A percentile compares a stretch with the other conserved stretches of the same genome.
Conservation (phyloP, 2,888 invertebrate species). For the Meta bourneti region DNA sequence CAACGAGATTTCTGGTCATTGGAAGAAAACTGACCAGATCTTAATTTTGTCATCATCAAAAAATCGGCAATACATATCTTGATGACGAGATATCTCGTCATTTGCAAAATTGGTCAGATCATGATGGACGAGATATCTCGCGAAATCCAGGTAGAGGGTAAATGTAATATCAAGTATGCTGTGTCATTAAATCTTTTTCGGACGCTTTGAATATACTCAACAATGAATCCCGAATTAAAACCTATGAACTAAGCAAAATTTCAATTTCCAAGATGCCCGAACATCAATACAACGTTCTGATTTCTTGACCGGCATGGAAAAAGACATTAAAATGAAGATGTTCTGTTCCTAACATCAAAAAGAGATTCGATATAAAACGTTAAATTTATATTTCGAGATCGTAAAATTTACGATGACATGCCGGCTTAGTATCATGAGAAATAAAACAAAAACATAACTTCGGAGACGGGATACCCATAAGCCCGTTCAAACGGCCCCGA, state of each 20-base stretch:
- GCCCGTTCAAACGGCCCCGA: background rate
- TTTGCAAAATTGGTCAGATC: too few relatives aligned
- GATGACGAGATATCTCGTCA: too few relatives aligned
- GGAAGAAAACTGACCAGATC: too few relatives aligned
- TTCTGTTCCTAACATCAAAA: background rate
- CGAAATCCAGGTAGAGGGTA: too few relatives aligned
- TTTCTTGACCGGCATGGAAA: background rate
- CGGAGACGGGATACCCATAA: background rate
- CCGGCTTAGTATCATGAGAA: background rate
- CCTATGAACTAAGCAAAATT: background rate
- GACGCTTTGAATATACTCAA: too few relatives aligned
- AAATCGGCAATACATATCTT: too few relatives aligned
- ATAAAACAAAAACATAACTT: background rate
- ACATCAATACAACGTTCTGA: background rate
- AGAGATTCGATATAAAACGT: background rate
- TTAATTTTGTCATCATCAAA: too few relatives aligned
- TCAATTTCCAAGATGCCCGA: background rate
- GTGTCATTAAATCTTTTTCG: too few relatives aligned
- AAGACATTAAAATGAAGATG: background rate
- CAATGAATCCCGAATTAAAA: too few relatives aligned
- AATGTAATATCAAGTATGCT: too few relatives aligned
- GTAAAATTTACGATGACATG: background rate
- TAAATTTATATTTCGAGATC: background rate
- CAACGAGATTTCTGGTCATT: too few relatives aligned
- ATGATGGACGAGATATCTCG: too few relatives aligned